Evolutionary conservation across 92 coral and sea anemone genomes (phyloP), one percentile per base, ranked within the genome.

Genomic region (Pocillopora meandrina): DNA sequence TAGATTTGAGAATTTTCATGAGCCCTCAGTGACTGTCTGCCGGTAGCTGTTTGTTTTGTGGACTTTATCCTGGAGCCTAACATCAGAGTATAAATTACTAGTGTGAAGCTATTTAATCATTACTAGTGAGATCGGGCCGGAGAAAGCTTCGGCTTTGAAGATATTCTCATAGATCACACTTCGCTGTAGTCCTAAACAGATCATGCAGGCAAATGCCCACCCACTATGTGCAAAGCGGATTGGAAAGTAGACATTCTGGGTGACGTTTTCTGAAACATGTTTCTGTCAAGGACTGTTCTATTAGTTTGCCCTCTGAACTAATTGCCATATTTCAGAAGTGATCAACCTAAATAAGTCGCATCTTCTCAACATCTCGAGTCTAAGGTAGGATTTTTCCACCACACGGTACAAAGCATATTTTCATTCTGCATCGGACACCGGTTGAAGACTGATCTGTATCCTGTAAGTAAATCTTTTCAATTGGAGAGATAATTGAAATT

Each of bases 21-120:
- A 2, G 17, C 10, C 49, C 47, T n/a, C 16, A 17, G 31, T 7
- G 19, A 21, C 49, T 35, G 56, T 4, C 18, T 14, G 26, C 4
- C n/a, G 59, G 64, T 9, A 12, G 67, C 64, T n/a, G 60, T 58
- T 63, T 81, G 19, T 67, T 81, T 60, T 70, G 75, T 55, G 61
- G 69, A 68, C 65, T 55, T 36, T 79, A 26, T 34, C 70, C n/a
- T 9, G 23, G 4, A 10, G 71, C 9, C 9, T 56, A 15, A 16
- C 21, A 47, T 15, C 16, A 17, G 21, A 33, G 74, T 70, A 65
- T 31, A 36, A 68, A 68, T 68, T 26, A 34, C 58, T 17, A 36
- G 35, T 71, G 69, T 20, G 36, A 59, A 71, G 23, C 56, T 9
- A 18, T 70, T 61, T 71, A n/a, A 12, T 21, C 18, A n/a, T 36